phyloP scores from a whole-genome alignment of 2,888 invertebrate species.

The Drosophila mulleri region DNA sequence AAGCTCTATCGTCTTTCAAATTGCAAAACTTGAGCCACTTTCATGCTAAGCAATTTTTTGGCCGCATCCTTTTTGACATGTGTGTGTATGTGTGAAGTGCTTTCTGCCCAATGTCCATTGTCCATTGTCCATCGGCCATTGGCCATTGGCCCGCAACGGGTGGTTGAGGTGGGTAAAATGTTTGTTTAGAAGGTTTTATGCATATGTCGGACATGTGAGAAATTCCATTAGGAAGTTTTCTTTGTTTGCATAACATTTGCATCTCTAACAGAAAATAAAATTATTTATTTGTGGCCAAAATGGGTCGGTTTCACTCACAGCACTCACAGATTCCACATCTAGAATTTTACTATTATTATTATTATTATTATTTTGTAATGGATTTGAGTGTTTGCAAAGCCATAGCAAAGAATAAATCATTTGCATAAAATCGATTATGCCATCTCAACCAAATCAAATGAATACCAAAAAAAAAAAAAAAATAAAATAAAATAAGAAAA shows the following conservation, averaged over 20 bases:
- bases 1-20: constrained; percentile 45
- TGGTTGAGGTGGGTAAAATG: constrained; percentile 31
- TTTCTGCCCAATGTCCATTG: constrained; percentile 34
- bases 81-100: constrained; percentile 62
- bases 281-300: constrained; percentile 68
- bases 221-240: constrained; percentile 79
- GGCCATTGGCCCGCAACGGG: constrained; percentile 31
- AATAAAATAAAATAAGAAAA: constrained; percentile 57
- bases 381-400: constrained; percentile 68
- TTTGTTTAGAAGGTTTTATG: constrained; percentile 75
- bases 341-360: constrained; percentile 69
- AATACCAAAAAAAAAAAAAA: constrained; percentile 62
- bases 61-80: constrained; percentile 56
- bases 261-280: constrained; percentile 70
- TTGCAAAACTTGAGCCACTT: constrained; percentile 30
- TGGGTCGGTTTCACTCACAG: constrained; percentile 24
- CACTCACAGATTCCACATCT: constrained; percentile 38
- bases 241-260: constrained; percentile 79
- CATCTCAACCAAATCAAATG: constrained; percentile 72
- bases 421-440: constrained; percentile 79
- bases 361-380: constrained; percentile 81
- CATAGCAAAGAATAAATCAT: constrained; percentile 61
- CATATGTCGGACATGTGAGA: constrained; percentile 78
- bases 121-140: constrained; percentile 15
- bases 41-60: constrained; percentile 28